A percentile compares a stretch with the other conserved stretches of the same genome.
phyloP scores from a whole-genome alignment of 2,113 vertebrate genomes.

The Oostethus manadensis region DNA sequence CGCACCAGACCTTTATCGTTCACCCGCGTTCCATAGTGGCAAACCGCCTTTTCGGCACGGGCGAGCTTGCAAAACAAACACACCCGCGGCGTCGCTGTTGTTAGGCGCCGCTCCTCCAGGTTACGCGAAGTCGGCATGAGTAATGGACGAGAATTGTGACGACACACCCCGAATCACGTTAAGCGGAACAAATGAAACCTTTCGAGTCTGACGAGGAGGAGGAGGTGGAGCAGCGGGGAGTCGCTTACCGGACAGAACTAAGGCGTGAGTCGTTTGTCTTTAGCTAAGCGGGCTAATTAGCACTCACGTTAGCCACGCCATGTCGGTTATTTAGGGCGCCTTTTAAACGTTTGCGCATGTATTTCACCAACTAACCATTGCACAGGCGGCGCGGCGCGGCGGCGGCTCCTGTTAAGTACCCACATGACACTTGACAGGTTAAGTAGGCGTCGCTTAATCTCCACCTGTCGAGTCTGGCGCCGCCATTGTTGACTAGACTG shows the following conservation, averaged over 20 bases:
- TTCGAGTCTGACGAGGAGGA: conserved; percentile 65
- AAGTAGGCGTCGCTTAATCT: conserved; percentile 9
- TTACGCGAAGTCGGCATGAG: background rate
- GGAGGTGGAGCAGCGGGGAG: conserved; percentile 48
- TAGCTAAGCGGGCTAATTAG: conserved; percentile 16
- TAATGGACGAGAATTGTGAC: background rate
- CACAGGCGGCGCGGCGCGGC: no score
- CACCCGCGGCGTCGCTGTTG: background rate
- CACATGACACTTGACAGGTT: no score
- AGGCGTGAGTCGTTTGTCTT: conserved; percentile 50
- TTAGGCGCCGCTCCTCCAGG: background rate
- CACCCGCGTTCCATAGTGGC: background rate
- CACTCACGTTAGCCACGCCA: background rate
- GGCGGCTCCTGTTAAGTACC: no score
- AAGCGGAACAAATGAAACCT: conserved; percentile 52
- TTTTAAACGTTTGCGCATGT: background rate
- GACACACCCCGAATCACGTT: background rate
- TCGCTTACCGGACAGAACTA: conserved; percentile 48
- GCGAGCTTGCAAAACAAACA: background rate
- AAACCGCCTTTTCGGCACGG: background rate
- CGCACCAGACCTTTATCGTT: background rate
- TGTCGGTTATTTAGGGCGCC: background rate
- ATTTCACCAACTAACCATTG: no score
- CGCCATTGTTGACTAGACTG: no score
- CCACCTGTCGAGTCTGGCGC: conserved; percentile 28